These are phyloP conservation scores for Macrophya alboannulata DNA, from an alignment of 2,888 invertebrate genomes.

Conservation along the genomic window DNA sequence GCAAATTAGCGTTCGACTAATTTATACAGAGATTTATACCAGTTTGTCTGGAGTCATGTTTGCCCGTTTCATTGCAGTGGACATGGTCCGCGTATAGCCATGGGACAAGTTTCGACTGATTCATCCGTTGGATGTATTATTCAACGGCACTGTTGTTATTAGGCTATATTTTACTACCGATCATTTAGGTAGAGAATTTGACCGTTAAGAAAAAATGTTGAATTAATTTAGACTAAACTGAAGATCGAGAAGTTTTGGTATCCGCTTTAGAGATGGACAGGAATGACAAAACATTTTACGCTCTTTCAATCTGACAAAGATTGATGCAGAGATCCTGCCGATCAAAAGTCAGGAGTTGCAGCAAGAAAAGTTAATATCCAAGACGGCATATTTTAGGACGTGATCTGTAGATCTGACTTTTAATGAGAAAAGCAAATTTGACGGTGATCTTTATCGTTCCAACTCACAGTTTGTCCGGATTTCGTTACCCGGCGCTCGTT, in stretches of 20 bases:
- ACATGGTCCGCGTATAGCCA: constrained; percentile 3
- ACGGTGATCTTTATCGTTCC: not conserved
- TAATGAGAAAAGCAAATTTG: constrained; percentile 23
- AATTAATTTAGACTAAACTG: constrained; percentile 66
- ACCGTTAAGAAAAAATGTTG: constrained; percentile 64
- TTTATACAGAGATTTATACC: constrained; percentile 49
- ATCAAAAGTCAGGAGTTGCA: constrained; percentile 63
- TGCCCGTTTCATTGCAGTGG: constrained; percentile 19
- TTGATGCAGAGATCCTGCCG: constrained; percentile 67
- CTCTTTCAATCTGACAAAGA: constrained; percentile 65
- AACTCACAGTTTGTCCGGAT: constrained; percentile 13
- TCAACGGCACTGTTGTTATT: constrained; percentile 59
- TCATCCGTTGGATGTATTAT: constrained; percentile 57
- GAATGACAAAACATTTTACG: constrained; percentile 57
- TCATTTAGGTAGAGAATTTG: constrained; percentile 61
- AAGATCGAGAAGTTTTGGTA: constrained; percentile 62
- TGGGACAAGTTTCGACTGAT: constrained; percentile 43
- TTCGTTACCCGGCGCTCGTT: not conserved
- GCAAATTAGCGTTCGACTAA: constrained; percentile 49
- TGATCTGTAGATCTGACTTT: constrained; percentile 26
- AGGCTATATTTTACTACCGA: constrained; percentile 64
- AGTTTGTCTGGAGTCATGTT: constrained; percentile 44
- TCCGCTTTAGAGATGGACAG: constrained; percentile 60
- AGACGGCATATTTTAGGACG: constrained; percentile 31
- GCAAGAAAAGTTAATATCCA: constrained; percentile 53